Evolutionary conservation across 2,797 vertebrate genomes (phyloP), one percentile per base, ranked within the genome.

Genomic region (Phoxinus dragarum): DNA sequence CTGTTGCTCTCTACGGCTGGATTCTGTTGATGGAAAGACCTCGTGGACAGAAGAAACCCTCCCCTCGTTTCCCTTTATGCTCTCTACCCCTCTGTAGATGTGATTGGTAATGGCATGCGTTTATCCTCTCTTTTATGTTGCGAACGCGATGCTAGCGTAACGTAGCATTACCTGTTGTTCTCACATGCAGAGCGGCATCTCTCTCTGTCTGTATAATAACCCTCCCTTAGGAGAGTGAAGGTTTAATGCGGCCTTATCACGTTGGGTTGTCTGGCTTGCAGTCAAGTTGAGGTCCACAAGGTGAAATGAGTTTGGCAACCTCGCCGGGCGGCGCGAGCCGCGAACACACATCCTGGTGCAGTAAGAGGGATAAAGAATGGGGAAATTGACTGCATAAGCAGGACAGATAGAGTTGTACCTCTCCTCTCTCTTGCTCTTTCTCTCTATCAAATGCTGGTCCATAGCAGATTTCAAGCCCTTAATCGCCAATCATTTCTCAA

Each of bases 241-340:
- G 93, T 93, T 94, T 94, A 93, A 94, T 95, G 94, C 91, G 92
- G 91, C 93, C 94, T 95, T 95, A 95, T 96, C 95, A 94, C 93
- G 91, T 93, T 90, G 91, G 93, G 90, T 94, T 95, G 94, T 94
- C 95, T 94, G 95, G 95, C 95, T 95, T 88, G 82, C 91, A 94
- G 94, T 95, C 95, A 94, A 95, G 92, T 93, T 77, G 89, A 90
- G 94, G 95, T 96, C 94, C 93, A 94, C 92, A 90, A 95, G 94
- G 95, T 96, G 95, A 95, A 96, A 96, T 96, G 95, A 96, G 94
- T 96, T 96, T 95, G 94, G 94, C 94, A 96, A 95, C 95, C 94
- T 95, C 91, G 88, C 93, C 91, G 91, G 90, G 90, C 90, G 90
- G 91, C 85, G 69, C 79, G 91, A 93, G 91, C 93, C 92, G 90